Evolutionary conservation across 2,113 vertebrate genomes (phyloP).

Genomic region (Callocephalon fimbriatum): DNA sequence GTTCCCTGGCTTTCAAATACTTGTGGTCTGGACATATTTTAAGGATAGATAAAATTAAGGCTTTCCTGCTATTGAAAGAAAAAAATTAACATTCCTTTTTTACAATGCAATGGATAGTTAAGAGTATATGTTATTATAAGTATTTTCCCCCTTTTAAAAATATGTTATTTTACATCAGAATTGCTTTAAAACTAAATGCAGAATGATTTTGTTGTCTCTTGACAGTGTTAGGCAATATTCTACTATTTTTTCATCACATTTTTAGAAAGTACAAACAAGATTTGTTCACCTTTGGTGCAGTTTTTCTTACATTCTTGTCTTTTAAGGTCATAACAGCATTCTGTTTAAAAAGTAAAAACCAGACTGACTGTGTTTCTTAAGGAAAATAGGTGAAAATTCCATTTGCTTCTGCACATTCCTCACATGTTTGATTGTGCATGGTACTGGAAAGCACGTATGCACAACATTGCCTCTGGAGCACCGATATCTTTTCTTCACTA

Average conservation of each 20-base stretch:
- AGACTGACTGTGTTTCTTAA: neutral
- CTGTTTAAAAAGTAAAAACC: neutral
- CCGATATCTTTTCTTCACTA: neutral
- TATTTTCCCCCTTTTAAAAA: neutral
- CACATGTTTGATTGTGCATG: neutral
- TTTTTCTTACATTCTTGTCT: neutral
- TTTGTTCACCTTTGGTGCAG: neutral
- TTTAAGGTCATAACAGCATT: neutral
- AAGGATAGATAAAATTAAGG: constrained; percentile 31
- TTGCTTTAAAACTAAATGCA: neutral
- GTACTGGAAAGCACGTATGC: neutral
- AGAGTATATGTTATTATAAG: neutral
- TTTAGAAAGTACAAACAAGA: neutral
- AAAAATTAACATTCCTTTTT: constrained; percentile 43
- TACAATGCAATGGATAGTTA: neutral
- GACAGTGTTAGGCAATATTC: neutral
- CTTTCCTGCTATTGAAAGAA: constrained; percentile 15
- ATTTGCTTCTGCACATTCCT: neutral
- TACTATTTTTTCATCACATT: neutral
- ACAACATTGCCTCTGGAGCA: neutral
- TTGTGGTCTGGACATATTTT: constrained; percentile 41
- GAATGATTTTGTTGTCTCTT: neutral
- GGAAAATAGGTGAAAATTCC: neutral
- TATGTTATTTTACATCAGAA: neutral
- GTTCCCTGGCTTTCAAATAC: constrained; percentile 41